phyloP scores from a whole-genome alignment of 35 echinoderm and acorn worm genomes.

The Apostichopus californicus region DNA sequence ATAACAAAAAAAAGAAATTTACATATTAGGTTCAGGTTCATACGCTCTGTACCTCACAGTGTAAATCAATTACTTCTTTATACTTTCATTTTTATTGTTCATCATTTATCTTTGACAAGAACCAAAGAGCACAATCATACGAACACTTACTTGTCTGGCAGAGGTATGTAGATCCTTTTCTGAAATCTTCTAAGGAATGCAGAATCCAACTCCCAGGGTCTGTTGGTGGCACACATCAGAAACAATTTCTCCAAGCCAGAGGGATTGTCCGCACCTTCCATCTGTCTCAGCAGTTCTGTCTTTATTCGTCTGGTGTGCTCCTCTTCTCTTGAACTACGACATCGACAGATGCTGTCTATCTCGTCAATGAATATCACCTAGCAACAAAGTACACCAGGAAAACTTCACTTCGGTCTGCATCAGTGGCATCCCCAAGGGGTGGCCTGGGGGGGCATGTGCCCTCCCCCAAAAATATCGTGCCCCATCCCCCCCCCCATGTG shows the following conservation, averaged over 20 bases:
- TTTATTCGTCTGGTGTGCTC: slow-evolving; percentile 96
- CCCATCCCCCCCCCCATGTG: no score
- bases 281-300: slow-evolving; percentile 91
- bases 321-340: slow-evolving; percentile 83
- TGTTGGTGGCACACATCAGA: slow-evolving; percentile 84
- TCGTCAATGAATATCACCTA: slow-evolving; percentile 99
- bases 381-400: not conserved
- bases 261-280: slow-evolving; percentile 81
- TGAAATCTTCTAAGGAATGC: slow-evolving; percentile 94
- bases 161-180: slow-evolving; percentile 92
- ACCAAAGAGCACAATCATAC: no score
- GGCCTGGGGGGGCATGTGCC: no score
- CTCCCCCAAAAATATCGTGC: no score
- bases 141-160: slow-evolving; percentile 76
- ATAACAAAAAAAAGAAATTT: no score
- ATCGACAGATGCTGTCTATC: slow-evolving; percentile 89
- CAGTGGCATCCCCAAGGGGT: no score
- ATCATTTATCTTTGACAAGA: no score
- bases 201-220: slow-evolving; percentile 91
- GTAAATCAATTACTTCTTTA: no score
- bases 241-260: slow-evolving; percentile 65
- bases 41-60: no score
- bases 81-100: no score
- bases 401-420: not conserved
- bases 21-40: no score